These are phyloP conservation scores for Otis tarda DNA, from an alignment of 2,113 vertebrate genomes.

Conservation along the genomic window DNA sequence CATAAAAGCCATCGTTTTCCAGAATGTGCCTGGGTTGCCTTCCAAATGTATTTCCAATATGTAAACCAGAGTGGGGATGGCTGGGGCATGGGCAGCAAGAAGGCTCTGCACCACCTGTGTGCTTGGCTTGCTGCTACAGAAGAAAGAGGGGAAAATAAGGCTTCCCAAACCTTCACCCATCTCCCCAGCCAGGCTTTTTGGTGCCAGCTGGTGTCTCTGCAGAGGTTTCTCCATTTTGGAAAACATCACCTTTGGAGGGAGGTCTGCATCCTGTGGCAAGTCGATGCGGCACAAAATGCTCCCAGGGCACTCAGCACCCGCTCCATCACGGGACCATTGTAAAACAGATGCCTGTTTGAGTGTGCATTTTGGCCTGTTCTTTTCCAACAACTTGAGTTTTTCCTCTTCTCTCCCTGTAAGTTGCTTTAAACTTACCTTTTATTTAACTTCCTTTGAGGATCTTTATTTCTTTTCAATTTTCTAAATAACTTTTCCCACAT, in stretches of 20 bases:
- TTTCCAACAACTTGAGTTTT: neutral
- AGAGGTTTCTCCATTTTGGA: neutral
- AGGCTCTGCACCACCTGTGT: neutral
- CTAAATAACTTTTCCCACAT: neutral
- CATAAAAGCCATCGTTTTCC: neutral
- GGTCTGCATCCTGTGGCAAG: neutral
- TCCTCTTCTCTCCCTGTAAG: neutral
- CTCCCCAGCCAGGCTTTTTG: neutral
- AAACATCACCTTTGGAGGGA: fast-evolving
- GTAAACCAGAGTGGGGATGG: neutral
- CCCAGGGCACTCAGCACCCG: neutral
- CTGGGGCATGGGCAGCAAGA: neutral
- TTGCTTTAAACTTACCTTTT: neutral
- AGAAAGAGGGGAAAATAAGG: neutral
- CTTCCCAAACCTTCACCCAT: neutral
- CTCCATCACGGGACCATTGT: neutral
- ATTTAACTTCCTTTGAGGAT: neutral
- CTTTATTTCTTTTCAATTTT: neutral
- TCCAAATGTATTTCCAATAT: neutral
- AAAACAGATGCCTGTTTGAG: neutral
- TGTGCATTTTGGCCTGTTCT: neutral
- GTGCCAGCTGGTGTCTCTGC: neutral
- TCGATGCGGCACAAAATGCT: neutral
- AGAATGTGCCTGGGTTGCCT: neutral
- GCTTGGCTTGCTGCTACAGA: neutral